Evolutionary conservation across 2,113 vertebrate species (phyloP).

Genomic region (cattle (Bos taurus)): DNA sequence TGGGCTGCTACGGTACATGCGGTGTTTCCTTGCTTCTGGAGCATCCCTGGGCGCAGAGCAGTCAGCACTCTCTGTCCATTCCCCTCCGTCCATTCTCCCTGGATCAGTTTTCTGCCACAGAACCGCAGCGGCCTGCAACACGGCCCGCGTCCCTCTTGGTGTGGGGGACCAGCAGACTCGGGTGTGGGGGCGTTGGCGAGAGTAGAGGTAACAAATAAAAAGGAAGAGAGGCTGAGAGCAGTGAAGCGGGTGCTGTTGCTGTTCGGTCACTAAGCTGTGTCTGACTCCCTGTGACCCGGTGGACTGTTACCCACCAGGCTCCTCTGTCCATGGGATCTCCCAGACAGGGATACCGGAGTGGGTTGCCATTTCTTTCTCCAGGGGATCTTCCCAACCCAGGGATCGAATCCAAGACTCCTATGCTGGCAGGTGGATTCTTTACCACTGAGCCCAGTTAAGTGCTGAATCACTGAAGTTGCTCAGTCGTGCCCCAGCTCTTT

Average conservation of each 20-base stretch:
- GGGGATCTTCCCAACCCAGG: not conserved
- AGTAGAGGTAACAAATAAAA: too few relatives aligned
- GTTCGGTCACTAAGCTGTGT: not conserved
- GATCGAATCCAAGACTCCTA: not conserved
- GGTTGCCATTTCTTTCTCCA: not conserved
- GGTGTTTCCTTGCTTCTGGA: not conserved
- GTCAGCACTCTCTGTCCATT: not conserved
- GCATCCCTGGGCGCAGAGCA: not conserved
- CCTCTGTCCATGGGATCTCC: not conserved
- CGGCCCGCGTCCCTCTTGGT: rapidly evolving
- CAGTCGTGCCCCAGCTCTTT: not conserved
- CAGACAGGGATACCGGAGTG: not conserved
- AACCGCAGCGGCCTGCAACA: not conserved
- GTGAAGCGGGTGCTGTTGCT: rapidly evolving
- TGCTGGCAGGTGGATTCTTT: not conserved
- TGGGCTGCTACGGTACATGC: rapidly evolving
- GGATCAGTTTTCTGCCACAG: not conserved
- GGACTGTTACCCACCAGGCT: not conserved
- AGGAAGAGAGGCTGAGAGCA: not conserved
- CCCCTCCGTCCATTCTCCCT: not conserved
- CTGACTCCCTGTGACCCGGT: not conserved
- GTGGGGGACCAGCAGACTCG: too few relatives aligned
- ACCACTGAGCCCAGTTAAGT: not conserved
- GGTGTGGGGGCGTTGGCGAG: rapidly evolving
- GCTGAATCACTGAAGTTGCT: not conserved